phyloP scores from a whole-genome alignment of 2,888 invertebrate genomes.

The Brachyptera risi region DNA sequence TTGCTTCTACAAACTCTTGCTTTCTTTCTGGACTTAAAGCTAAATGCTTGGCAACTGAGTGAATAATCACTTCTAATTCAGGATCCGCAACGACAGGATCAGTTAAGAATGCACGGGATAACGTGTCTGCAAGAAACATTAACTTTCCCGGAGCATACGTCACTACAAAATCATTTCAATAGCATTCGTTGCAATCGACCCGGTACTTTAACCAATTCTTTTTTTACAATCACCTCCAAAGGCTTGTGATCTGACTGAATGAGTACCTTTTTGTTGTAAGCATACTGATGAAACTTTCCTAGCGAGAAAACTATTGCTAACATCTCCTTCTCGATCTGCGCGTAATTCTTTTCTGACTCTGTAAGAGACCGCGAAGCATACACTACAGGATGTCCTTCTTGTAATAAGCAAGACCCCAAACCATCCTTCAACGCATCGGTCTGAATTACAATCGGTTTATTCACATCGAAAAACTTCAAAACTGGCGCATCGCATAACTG shows the following conservation, averaged over 20 bases:
- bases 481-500: conserved; percentile 25
- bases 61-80: conserved; percentile 11
- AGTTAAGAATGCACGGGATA: conserved; percentile 12
- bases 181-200: conserved; percentile 9
- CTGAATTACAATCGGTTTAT: no score
- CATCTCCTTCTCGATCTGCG: conserved; percentile 14
- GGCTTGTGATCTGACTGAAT: conserved; percentile 21
- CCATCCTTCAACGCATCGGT: no score
- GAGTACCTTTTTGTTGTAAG: neutral
- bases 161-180: neutral
- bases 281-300: conserved; percentile 14
- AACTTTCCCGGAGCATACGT: conserved; percentile 12
- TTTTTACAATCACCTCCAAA: conserved; percentile 8
- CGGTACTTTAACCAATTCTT: neutral
- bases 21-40: conserved; percentile 2
- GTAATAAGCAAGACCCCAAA: conserved; percentile 1
- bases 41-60: conserved; percentile 9
- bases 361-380: conserved; percentile 13
- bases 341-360: neutral
- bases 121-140: conserved; percentile 19
- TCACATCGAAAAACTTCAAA: neutral
- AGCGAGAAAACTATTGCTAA: conserved; percentile 3
- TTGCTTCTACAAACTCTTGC: neutral
- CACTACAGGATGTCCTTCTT: neutral
- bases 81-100: conserved; percentile 5